Conservation (phyloP, 2,113 vertebrate genomes). For the Festucalex cinctus region DNA sequence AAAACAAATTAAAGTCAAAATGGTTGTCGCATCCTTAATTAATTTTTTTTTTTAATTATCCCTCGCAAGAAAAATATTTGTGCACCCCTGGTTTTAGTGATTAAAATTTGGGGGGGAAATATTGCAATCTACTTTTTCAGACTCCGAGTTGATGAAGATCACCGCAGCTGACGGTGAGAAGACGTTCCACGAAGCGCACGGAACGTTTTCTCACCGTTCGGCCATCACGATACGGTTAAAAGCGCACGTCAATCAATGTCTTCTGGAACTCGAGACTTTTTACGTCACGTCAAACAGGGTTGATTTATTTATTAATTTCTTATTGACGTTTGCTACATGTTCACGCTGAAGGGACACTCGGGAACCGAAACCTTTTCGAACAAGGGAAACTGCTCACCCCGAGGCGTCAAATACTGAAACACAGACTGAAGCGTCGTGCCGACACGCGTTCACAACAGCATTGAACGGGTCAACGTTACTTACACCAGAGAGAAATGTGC, state of each 20-base stretch:
- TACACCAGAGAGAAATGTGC: too few species aligned
- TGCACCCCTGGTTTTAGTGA: background rate
- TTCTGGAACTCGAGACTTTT: background rate
- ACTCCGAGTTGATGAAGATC: background rate
- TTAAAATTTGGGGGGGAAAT: background rate
- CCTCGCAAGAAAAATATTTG: background rate
- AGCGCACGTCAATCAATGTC: background rate
- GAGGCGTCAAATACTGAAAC: background rate
- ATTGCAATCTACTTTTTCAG: background rate
- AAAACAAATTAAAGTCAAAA: too few species aligned
- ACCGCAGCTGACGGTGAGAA: background rate
- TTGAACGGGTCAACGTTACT: too few species aligned
- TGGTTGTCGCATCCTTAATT: too few species aligned
- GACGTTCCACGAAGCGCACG: background rate
- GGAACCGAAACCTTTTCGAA: too few species aligned
- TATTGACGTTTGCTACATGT: background rate
- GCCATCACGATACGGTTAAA: background rate
- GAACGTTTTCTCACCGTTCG: background rate
- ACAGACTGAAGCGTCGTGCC: too few species aligned
- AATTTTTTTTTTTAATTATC: too few species aligned
- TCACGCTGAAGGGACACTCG: background rate
- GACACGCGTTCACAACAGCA: too few species aligned
- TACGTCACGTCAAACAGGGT: background rate
- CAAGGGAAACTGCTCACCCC: too few species aligned
- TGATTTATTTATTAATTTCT: background rate